Evolutionary conservation across 2,113 vertebrate species (phyloP), one percentile per base, ranked within the genome.

Genomic region (Reinhardtius hippoglossoides): DNA sequence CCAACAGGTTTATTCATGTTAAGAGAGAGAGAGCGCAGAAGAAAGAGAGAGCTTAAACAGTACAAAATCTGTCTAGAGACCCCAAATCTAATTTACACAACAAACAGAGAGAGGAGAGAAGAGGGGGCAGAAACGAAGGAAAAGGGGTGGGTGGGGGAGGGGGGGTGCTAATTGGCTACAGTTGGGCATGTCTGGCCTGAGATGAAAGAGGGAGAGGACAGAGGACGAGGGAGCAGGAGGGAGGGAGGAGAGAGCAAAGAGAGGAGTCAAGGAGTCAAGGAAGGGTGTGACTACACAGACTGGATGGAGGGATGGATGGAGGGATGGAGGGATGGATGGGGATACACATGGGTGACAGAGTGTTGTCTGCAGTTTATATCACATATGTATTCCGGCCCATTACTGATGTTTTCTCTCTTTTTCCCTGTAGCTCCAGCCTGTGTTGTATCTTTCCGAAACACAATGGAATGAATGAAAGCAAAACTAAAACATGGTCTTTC

Each of bases 61-160:
- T 85, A 87, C 91, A 89, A 87, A 92, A 91, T 91, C 90, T 91
- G 91, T 93, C 90, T 89, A 82, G 91, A 88, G 81, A 83, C 85
- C 82, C 88, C 74, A 93, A 94, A 93, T 92, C 90, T 89, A 91
- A 94, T 94, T 94, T 93, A 93, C 91, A 94, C 92, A 92, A 90
- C 90, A 92, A 93, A 94, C 86, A 91, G 82, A 88, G 84, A 90
- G 88, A 85, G 82, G 81, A 88, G 82, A 87, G 87, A 88, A 87
- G 81, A 93, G 81, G 84, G 74, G 80, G 81, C 27, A 76, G 83
- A 83, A 87, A 87, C 1, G 54, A 46, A 76, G 78, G 71, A 67
- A 67, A 83, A 71, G 74, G 31, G 6, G 31, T 31, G 31, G 31
- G 31, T 31, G 31, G 31, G 31, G 31, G 31, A 52, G 6, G 50